A percentile compares a stretch with the other conserved stretches of the same genome.
Conservation (phyloP, 2,113 vertebrate genomes). For the Cyanoderma ruficeps region DNA sequence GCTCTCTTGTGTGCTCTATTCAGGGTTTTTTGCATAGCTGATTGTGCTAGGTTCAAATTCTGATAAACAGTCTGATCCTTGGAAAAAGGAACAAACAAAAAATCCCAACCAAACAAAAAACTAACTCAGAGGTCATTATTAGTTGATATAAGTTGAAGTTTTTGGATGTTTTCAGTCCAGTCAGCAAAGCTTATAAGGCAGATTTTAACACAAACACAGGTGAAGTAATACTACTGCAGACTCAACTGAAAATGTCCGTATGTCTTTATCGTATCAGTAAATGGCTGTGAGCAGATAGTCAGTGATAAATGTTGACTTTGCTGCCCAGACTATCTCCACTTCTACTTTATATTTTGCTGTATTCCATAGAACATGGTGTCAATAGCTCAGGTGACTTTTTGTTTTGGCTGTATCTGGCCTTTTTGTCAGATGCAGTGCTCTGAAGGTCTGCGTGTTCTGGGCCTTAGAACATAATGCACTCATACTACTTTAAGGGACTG, state of each 20-base stretch:
- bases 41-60: background rate
- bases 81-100: background rate
- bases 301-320: background rate
- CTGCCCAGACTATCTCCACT: accelerated
- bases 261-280: accelerated
- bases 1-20: background rate
- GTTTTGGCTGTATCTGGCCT: background rate
- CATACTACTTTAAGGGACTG: background rate
- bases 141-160: background rate
- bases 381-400: background rate
- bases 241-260: background rate
- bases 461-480: background rate
- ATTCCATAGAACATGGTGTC: background rate
- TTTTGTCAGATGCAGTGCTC: background rate
- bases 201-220: background rate
- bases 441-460: background rate
- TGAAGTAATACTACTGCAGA: background rate
- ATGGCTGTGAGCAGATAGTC: background rate
- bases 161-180: background rate
- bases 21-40: background rate
- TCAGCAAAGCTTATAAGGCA: background rate
- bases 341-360: background rate
- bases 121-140: background rate
- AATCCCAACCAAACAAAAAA: background rate
- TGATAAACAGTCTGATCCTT: background rate